Evolutionary conservation across 2,797 vertebrate genomes (phyloP), one percentile per base, ranked within the genome.

Genomic region (Diglossa cyanea): DNA sequence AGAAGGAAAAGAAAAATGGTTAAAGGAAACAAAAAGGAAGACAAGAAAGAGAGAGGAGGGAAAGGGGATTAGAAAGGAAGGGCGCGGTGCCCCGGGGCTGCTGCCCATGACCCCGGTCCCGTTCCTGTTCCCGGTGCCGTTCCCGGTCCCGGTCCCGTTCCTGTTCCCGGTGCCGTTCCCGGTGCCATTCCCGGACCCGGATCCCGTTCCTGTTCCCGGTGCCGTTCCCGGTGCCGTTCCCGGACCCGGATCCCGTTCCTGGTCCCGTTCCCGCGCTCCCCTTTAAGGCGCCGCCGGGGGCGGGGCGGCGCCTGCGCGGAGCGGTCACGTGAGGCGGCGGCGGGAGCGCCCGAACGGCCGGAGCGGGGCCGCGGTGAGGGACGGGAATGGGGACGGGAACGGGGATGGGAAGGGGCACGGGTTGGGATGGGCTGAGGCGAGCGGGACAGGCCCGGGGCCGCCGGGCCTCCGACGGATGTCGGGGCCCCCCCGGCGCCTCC

Each of bases 371-470:
- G 74, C n/a, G 74, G 74, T 54, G 75, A 77, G 50, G 17, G 17
- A 12, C 9, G 25, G 63, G 17, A 0, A 7, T 0, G 18, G 63
- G 13, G 1, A 2, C 2, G n/a, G 21, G 14, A 1, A 5, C 7
- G 12, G 40, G 25, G 0, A 20, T 1, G n/a, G 61, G 17, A 2
- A 14, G 2, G 4, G 65, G 8, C 0, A 7, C 14, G n/a, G 54
- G 14, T 4, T 54, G 31, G 6, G 13, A 15, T 33, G 53, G 53
- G 54, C n/a, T 55, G 23, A 17, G 55, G 54, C 21, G n/a, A 10
- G 33, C 23, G 33, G 13, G 33, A 35, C 55, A 11, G 55, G 17
- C 21, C 16, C 8, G 8, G 13, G 21, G 18, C 40, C 6, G 23
- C 21, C 23, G 51, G 23, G 17, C 3, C 3, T 17, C 24, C 31